phyloP scores from a whole-genome alignment of 2,888 invertebrate species.

The Choreutis nemorana region DNA sequence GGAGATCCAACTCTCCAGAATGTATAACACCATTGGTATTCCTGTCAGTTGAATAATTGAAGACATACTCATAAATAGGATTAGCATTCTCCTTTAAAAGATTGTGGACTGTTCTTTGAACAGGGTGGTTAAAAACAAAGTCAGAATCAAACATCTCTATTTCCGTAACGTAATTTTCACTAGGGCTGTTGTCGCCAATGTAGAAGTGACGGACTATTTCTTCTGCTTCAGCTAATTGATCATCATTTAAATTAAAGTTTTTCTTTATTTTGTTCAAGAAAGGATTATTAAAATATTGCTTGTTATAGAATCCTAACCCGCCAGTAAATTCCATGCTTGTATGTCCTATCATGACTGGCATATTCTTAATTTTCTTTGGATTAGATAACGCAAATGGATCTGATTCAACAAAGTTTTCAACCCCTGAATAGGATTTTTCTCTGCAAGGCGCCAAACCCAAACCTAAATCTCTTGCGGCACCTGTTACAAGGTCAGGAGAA shows the following conservation, averaged over 20 bases:
- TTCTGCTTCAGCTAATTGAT: slow-evolving; percentile 23
- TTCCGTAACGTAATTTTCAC: slow-evolving; percentile 21
- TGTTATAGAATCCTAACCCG: slow-evolving; percentile 15
- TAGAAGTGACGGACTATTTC: slow-evolving; percentile 37
- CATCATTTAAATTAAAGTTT: slow-evolving; percentile 35
- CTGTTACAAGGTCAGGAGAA: slow-evolving; percentile 33
- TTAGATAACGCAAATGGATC: slow-evolving; percentile 41
- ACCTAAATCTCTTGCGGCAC: slow-evolving; percentile 29
- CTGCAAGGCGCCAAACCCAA: slow-evolving; percentile 39
- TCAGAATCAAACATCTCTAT: slow-evolving; percentile 43
- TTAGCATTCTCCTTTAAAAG: slow-evolving; percentile 35
- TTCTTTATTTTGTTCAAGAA: slow-evolving; percentile 33
- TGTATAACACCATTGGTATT: slow-evolving; percentile 26
- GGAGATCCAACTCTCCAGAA: slow-evolving; percentile 34
- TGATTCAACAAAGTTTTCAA: slow-evolving; percentile 39
- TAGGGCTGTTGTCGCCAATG: slow-evolving; percentile 39
- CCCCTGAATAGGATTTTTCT: slow-evolving; percentile 44
- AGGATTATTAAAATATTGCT: slow-evolving; percentile 33
- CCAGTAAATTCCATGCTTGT: slow-evolving; percentile 29
- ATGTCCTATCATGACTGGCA: slow-evolving; percentile 44
- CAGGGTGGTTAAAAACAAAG: slow-evolving; percentile 39
- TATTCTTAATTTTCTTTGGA: slow-evolving; percentile 32
- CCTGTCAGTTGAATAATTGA: slow-evolving; percentile 31
- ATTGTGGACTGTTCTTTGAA: slow-evolving; percentile 31
- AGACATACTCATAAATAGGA: slow-evolving; percentile 42